Evolutionary conservation across 1,140 invertebrate species (phyloP).

Genomic region (Ooceraea biroi): DNA sequence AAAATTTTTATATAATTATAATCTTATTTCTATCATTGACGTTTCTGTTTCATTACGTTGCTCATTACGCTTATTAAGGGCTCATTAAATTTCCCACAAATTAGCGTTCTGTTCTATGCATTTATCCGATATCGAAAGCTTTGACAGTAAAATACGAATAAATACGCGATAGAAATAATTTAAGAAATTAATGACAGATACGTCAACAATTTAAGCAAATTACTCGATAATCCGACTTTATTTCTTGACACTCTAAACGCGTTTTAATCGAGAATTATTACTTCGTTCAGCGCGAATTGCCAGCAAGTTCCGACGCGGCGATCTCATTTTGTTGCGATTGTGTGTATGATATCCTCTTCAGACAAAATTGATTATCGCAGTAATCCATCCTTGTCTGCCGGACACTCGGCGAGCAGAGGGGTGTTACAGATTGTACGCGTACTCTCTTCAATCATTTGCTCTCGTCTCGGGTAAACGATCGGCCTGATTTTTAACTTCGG

Average conservation of each 20-base stretch:
- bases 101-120: constrained; percentile 12
- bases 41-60: not conserved
- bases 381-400: constrained; percentile 53
- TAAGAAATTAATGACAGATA: constrained; percentile 5
- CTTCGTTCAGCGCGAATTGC: constrained; percentile 13
- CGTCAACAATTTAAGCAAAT: constrained; percentile 38
- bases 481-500: constrained; percentile 46
- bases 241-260: constrained; percentile 48
- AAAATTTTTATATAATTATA: constrained; percentile 15
- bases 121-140: constrained; percentile 6
- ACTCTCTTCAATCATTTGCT: constrained; percentile 54
- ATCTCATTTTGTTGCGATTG: constrained; percentile 53
- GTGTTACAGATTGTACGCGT: constrained; percentile 46
- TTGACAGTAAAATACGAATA: constrained; percentile 7
- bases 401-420: constrained; percentile 20
- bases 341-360: constrained; percentile 63
- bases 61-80: too few species aligned
- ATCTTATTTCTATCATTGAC: not conserved
- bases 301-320: constrained; percentile 24
- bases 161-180: constrained; percentile 41
- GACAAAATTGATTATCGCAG: constrained; percentile 67
- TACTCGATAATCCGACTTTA: constrained; percentile 25
- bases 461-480: constrained; percentile 51
- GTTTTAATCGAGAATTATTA: constrained; percentile 50
- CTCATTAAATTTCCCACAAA: constrained; percentile 13